phyloP scores from a whole-genome alignment of 2,797 vertebrate genomes.

The Tapirus indicus region DNA sequence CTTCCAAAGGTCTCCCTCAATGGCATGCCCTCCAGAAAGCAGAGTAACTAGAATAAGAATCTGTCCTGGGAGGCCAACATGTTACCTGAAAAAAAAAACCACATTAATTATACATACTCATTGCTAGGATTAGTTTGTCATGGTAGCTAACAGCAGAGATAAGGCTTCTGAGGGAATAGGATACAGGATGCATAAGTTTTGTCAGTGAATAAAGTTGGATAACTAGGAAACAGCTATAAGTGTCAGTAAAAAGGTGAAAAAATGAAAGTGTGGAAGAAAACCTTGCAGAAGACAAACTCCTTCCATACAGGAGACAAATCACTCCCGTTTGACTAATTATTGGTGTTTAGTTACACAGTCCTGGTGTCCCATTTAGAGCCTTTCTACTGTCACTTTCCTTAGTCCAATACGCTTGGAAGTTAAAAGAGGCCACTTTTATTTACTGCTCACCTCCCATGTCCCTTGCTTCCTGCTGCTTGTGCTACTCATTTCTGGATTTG shows the following conservation, averaged over 20 bases:
- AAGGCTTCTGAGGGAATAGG: background rate
- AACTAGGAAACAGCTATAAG: background rate
- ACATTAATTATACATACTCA: background rate
- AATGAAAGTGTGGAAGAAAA: background rate
- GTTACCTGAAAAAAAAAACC: background rate
- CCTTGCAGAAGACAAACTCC: background rate
- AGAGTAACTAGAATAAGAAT: background rate
- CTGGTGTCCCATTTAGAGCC: background rate
- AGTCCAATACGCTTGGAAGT: background rate
- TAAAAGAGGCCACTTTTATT: conserved; percentile 41
- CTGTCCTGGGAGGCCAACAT: background rate
- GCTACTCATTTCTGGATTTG: background rate
- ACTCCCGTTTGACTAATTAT: background rate
- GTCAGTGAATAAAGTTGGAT: background rate
- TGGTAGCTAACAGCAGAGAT: background rate
- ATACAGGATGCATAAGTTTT: background rate
- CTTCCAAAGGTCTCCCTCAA: background rate
- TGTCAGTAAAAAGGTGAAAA: background rate
- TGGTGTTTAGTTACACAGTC: background rate
- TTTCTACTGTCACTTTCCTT: background rate
- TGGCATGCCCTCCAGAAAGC: background rate
- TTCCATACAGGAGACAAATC: background rate
- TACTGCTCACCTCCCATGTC: background rate
- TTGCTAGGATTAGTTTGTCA: background rate
- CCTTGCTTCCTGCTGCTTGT: background rate